Evolutionary conservation across 37 sponge, comb jelly and placozoan genomes (phyloP).

Genomic region (Chondrilla cf. caribensis): DNA sequence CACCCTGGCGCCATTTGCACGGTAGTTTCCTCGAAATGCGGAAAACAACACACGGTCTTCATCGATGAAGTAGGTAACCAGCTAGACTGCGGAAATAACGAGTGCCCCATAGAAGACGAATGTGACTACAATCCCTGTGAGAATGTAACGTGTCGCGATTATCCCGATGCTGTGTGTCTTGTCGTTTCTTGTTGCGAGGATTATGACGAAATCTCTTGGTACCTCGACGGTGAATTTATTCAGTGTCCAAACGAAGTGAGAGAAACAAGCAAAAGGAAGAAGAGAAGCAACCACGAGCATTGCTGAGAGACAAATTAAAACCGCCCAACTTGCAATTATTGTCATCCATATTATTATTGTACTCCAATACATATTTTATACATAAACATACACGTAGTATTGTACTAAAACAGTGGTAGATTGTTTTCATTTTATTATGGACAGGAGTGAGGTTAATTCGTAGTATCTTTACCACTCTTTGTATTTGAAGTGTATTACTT

Average conservation of each 20-base stretch:
- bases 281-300: not conserved
- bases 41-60: slow-evolving; percentile 38
- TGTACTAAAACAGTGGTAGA: not conserved
- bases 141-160: slow-evolving; percentile 12
- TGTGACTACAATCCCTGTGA: slow-evolving; percentile 56
- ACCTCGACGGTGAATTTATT: slow-evolving; percentile 24
- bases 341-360: not conserved
- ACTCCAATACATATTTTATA: not conserved
- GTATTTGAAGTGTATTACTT: too few relatives aligned
- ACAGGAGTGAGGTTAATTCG: not conserved
- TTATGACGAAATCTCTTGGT: slow-evolving; percentile 23
- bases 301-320: too few relatives aligned
- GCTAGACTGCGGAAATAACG: not conserved
- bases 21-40: slow-evolving; percentile 40
- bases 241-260: slow-evolving; percentile 29
- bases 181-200: slow-evolving; percentile 31
- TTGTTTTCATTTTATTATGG: not conserved
- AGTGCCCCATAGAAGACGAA: not conserved
- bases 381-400: not conserved
- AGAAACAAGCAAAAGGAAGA: not conserved
- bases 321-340: too few relatives aligned
- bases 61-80: not conserved
- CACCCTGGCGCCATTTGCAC: slow-evolving; percentile 49
- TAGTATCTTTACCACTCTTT: too few relatives aligned
- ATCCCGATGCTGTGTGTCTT: slow-evolving; percentile 49